Percentiles rank a stretch among this genome's conserved stretches.
Evolutionary conservation across 2,888 invertebrate genomes (phyloP).

Genomic region (Galerucella calmariensis): DNA sequence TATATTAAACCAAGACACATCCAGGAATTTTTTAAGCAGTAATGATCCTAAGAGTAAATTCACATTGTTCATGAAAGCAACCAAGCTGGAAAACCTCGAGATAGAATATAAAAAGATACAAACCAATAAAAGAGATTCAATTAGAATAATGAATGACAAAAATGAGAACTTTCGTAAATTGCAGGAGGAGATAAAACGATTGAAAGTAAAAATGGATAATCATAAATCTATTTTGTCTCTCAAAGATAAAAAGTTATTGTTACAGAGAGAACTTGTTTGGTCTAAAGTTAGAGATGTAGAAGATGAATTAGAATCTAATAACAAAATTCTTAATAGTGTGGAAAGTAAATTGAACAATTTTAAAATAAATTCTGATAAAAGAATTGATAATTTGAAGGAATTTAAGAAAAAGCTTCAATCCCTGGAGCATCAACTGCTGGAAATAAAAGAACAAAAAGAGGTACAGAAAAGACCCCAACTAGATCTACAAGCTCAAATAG

Average conservation of each 20-base stretch:
- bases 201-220: slow-evolving; percentile 54
- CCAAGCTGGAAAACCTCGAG: slow-evolving; percentile 75
- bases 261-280: slow-evolving; percentile 59
- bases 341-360: slow-evolving; percentile 44
- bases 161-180: slow-evolving; percentile 57
- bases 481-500: slow-evolving; percentile 59
- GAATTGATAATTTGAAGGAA: slow-evolving; percentile 40
- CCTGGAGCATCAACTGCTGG: slow-evolving; percentile 51
- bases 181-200: slow-evolving; percentile 52
- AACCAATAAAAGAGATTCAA: slow-evolving; percentile 65
- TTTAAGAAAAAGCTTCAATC: slow-evolving; percentile 5
- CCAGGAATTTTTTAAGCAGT: slow-evolving; percentile 83
- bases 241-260: slow-evolving; percentile 54
- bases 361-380: slow-evolving; percentile 41
- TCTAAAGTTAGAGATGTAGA: slow-evolving; percentile 57
- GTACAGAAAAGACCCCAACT: slow-evolving; percentile 58
- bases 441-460: slow-evolving; percentile 62
- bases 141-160: slow-evolving; percentile 65
- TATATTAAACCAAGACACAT: slow-evolving; percentile 92
- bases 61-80: slow-evolving; percentile 80
- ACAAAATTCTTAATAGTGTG: slow-evolving; percentile 34
- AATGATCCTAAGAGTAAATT: slow-evolving; percentile 81
- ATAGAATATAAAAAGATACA: slow-evolving; percentile 68
- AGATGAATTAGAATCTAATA: slow-evolving; percentile 55
- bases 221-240: slow-evolving; percentile 56